These are phyloP conservation scores for Pseudorhombus dupliciocellatus DNA, from an alignment of 2,113 vertebrate species.

Conservation along the genomic window DNA sequence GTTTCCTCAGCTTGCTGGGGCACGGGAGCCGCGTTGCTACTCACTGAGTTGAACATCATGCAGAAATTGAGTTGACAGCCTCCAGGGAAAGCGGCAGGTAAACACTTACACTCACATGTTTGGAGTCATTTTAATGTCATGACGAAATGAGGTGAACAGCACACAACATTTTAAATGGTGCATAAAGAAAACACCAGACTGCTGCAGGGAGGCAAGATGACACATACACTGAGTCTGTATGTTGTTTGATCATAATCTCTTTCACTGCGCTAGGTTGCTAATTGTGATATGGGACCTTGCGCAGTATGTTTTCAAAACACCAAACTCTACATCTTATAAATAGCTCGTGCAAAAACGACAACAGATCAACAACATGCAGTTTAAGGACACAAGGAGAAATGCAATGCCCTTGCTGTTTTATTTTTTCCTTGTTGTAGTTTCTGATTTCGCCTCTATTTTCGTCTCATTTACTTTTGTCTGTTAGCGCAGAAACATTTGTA, in stretches of 20 bases:
- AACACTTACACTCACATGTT: conserved; percentile 12
- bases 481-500: no score
- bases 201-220: conserved; percentile 33
- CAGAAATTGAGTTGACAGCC: conserved; percentile 23
- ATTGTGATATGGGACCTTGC: neutral
- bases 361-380: neutral
- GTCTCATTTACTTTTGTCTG: no score
- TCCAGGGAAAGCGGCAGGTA: conserved; percentile 21
- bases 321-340: no score
- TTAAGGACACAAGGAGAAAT: neutral
- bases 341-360: neutral
- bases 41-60: conserved; percentile 24
- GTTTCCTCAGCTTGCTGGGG: neutral
- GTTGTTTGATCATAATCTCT: neutral
- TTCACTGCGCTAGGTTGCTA: no score
- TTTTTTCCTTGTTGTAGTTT: no score
- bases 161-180: conserved; percentile 52
- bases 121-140: conserved; percentile 35
- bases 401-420: no score
- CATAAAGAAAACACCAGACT: conserved; percentile 48
- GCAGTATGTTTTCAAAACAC: neutral
- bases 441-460: no score
- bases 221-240: neutral
- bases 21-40: conserved; percentile 22
- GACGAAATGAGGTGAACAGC: conserved; percentile 39